Base-by-base conservation (phyloP, 1,140 invertebrate species). In the Neodiprion virginianus region DNA sequence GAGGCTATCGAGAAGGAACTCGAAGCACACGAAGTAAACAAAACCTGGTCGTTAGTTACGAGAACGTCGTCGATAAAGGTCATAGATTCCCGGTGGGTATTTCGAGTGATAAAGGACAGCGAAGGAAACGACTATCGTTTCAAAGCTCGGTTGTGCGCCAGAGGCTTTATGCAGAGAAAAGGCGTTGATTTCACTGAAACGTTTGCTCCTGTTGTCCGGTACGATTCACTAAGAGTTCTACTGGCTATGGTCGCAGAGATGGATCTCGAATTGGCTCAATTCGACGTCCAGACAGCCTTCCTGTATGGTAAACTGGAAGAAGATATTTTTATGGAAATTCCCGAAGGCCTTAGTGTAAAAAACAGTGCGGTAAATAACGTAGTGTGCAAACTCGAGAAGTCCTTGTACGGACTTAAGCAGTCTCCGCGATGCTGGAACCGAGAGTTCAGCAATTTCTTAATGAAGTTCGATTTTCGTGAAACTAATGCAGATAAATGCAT, bases 31-130 rank as follows among this genome's bases (percentile, higher is more conserved):
- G 8, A 69, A 21, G 68, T 47, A 8, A 69, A 69, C 49, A 23
- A n/a, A 69, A 69, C 68, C 11, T 69, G 68, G 68, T 69, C 68
- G 14, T 17, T 69, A 28, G 68, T 69, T 8, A 40, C 17, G 17
- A 21, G 17, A 21, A 1, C 17, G 17, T 21, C 17, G 17, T 21
- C 17, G 17, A 74, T 71, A 5, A 82, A 78, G 72, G 8, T 74
- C 8, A 82, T 83, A 5, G 71, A 70, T 40, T 80, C 77, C 50
- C 82, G 79, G 77, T 83, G 83, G 79, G 79, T 83, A 1, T 84
- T 83, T 65, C 73, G 79, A 10, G 74, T 83, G 23, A 84, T 81
- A 69, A 72, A 80, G 67, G 75, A 81, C 73, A 66, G 75, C 79
- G 80, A 77, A 48, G 79, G 80, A 74, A 79, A 77, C 10, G 78